Evolutionary conservation across 2,113 vertebrate species (phyloP), one percentile per base, ranked within the genome.

Genomic region (Paradisaea rubra): DNA sequence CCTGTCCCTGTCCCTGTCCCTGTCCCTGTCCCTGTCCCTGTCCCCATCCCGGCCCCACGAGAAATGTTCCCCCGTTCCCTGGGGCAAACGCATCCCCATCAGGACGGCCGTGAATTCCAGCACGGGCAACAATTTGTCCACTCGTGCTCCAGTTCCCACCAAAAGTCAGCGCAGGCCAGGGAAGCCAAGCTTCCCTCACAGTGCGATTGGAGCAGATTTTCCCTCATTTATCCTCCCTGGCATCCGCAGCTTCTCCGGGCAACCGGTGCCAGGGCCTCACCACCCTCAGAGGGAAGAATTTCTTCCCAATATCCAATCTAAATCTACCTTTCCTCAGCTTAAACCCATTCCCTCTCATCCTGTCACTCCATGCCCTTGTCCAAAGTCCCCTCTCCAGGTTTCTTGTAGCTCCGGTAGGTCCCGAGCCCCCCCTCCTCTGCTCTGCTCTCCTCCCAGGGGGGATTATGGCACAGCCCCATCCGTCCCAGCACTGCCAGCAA

Each of bases 91-190:
- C 54, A 9, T 37, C 7, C 45, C 56, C 2, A 0, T 2, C 27
- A 9, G 57, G 42, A 49, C 0, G 5, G n/a, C 1, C 0, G 5
- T 6, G 28, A 73, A 37, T 50, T 17, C 82, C 89, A 54, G 18
- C 54, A 3, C 4, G 2, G 2, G 1, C 7, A 1, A 0, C 63
- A 2, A 0, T 41, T 41, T 1, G 17, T 24, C 66, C 37, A 8
- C 57, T 23, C 4, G 0, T 1, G 18, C 76, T 39, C 54, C 35
- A 1, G 4, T 10, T 27, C 23, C 61, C 8, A 14, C 13, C 50
- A 3, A 47, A 60, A 20, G 6, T 8, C 16, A 35, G 42, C 2
- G 0, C 15, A 2, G n/a, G 13, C 1, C 3, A 8, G 42, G 42
- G 25, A 35, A 35, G 19, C 44, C 63, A 6, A 16, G 17, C 14